Evolutionary conservation across 23 tunicate species (phyloP), one percentile per base, ranked within the genome.

Genomic region (Phallusia fumigata): DNA sequence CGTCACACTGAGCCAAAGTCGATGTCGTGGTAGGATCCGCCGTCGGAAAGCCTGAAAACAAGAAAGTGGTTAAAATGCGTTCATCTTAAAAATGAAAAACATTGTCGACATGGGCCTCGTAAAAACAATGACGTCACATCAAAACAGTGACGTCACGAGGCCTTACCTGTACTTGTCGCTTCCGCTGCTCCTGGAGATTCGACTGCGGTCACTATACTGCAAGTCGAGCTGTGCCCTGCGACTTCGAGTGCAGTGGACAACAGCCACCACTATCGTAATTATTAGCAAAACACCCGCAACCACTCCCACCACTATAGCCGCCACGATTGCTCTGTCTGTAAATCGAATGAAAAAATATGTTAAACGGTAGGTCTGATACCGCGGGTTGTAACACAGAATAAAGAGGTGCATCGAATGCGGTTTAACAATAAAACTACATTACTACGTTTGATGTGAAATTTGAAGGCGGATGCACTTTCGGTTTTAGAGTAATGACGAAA

Each of bases 131-230:
- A n/a, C n/a, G n/a, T n/a, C n/a, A n/a, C n/a, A n/a, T n/a, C n/a
- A n/a, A n/a, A n/a, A n/a, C n/a, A n/a, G 16, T 58, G 69, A 58
- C 69, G 69, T 58, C 69, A 58, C 69, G 28, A 1, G 47, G 28
- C 28, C 77, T 74, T 36, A 77, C 81, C 81, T 77, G 81, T 77
- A 77, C 19, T 77, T 77, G 34, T 45, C 81, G 58, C 33, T 44
- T 13, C 81, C 36, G 2, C 53, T 1, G 28, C 81, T 40, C 2
- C 81, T 22, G 34, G 34, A 2, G 21, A 74, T 13, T 19, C 81
- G 13, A 22, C 58, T 40, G 30, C 58, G 53, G 16, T 77, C 58
- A 64, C 58, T 77, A 77, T 44, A 77, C 81, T 45, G 81, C 81
- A 77, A 77, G 36, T 77, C 36, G 40, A 77, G 81, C 21, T 19